Base-by-base conservation (phyloP, 1,140 invertebrate genomes). In the Calliopsis andreniformis region DNA sequence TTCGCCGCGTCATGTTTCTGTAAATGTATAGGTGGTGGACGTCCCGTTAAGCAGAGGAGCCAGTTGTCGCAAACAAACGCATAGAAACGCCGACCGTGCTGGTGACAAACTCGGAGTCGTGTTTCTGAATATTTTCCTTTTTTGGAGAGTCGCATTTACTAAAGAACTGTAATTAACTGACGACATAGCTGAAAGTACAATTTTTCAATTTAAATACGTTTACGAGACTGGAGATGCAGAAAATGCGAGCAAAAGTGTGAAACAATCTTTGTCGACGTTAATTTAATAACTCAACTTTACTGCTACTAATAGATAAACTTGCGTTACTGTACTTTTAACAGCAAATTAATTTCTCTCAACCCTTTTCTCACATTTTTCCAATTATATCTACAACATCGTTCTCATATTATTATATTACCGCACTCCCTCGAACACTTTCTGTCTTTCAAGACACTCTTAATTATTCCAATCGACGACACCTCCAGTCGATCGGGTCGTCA, bases 41-140 rank as follows among this genome's bases (percentile, higher is more conserved):
- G 66, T 62, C 71, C 62, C 56, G n/a, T 30, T 23, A 45, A 39
- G 16, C 56, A 16, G 10, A 7, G 18, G 49, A 43, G 14, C 18
- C 23, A 28, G 43, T 72, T 70, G 84, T 85, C 72, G 82, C 76
- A 82, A 87, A 87, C 86, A 86, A 87, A 88, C 87, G 86, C 87
- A 89, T 87, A 88, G 87, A 79, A 78, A 45, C 79, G 70, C 71
- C 58, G 61, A 75, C 66, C 58, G 49, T 70, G 61, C 43, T 43
- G 49, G 12, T n/a, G n/a, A 43, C 20, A 55, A 67, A 71, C 68
- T 64, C 69, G 68, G 72, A 68, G 80, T 16, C 25, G 67, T 79
- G 68, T 42, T 45, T 39, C 69, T 82, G 79, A 86, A 86, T 80
- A 84, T 86, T 84, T 86, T 68, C 82, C 78, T 75, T 84, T 51